Percentiles rank a stretch among this genome's conserved stretches.
Conservation (phyloP, 1,140 invertebrate species). For the Trialeurodes vaporariorum region DNA sequence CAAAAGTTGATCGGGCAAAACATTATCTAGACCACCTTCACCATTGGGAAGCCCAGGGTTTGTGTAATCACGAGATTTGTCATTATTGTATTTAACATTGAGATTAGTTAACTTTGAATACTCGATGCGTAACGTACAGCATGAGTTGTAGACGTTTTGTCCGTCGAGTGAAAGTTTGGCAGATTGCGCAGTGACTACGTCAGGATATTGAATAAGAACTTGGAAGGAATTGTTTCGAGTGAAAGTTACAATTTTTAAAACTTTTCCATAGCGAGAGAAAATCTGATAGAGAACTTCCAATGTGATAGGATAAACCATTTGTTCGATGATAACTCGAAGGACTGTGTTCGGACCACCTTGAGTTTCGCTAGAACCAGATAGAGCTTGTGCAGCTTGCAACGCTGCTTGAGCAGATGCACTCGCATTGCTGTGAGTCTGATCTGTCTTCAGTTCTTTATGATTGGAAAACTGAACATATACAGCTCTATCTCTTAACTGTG, state of each 20-base stretch:
- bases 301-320: conserved; percentile 95
- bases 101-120: conserved; percentile 95
- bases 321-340: conserved; percentile 93
- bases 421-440: conserved; percentile 82
- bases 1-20: conserved; percentile 42
- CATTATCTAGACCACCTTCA: conserved; percentile 41
- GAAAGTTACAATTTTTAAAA: conserved; percentile 98
- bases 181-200: conserved; percentile 88
- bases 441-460: conserved; percentile 96
- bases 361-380: conserved; percentile 52
- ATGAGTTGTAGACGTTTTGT: conserved; percentile 98
- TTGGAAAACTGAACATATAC: conserved; percentile 98
- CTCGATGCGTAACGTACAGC: conserved; percentile 96
- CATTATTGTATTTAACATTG: conserved; percentile 99
- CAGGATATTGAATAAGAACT: conserved; percentile 96
- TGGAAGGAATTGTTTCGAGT: conserved; percentile 99
- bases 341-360: conserved; percentile 92
- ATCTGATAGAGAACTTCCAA: conserved; percentile 95
- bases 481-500: conserved; percentile 78
- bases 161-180: conserved; percentile 92
- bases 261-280: conserved; percentile 95
- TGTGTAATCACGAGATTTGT: conserved; percentile 97
- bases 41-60: conserved; percentile 93
- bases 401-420: conserved; percentile 66
- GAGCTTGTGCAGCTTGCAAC: conserved; percentile 63